Evolutionary conservation across 1,140 invertebrate species (phyloP), one percentile per base, ranked within the genome.

Genomic region (Orussus abietinus): DNA sequence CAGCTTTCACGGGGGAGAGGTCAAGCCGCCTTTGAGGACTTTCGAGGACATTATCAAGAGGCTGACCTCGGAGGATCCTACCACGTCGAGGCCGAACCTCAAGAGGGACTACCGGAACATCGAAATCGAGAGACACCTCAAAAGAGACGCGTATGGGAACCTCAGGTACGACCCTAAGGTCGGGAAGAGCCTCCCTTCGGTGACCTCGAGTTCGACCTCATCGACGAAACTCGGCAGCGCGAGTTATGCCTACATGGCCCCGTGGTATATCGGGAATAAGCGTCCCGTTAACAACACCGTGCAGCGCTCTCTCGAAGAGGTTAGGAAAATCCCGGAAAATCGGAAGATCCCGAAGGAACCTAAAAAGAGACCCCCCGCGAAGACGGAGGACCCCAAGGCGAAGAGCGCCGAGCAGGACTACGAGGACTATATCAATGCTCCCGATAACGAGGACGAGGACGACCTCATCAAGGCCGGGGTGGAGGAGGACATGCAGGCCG

Each of bases 1-100:
- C 3, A 43, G 36, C 20, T 38, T 43, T 33, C 31, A 41, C 17
- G 45, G 43, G 13, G 26, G 10, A 5, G 46, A 55, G 2, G 43
- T 13, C 5, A 40, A 49, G 5, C 38, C 62, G 0, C 52, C 56
- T 4, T 29, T 69, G 14, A 61, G 53, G 34, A 65, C 62, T 2
- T 71, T 60, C 44, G 69, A 73, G 22, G 69, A 73, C 14, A 71
- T 73, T 21, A 73, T 72, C 31, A 57, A 57, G 15, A 57, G 59
- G 13, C 42, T 72, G 12, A 72, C 65, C 11, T 54, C 57, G 1
- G 52, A 55, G n/a, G 61, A 63, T 17, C 51, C 57, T 3, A 60
- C 53, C 9, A 65, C 64, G 3, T 6, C 52, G 2, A 53, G 38
- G 21, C 14, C 54, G 4, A 35, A 46, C 5, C 18, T 41, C 2